phyloP scores from a whole-genome alignment of 2,888 invertebrate species.

The Cephonodes hylas region DNA sequence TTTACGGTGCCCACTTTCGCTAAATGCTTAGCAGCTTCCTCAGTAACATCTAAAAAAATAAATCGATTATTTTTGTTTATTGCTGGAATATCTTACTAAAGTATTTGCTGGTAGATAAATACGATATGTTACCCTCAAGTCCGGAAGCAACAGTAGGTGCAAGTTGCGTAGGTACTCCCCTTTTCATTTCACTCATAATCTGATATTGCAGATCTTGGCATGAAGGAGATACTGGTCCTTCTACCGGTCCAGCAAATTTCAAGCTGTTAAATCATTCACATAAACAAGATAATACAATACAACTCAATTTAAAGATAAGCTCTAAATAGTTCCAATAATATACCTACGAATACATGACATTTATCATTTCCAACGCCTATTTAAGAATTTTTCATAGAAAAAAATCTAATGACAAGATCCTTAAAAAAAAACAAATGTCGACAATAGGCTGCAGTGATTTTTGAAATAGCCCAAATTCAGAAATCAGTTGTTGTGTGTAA shows the following conservation, averaged over 20 bases:
- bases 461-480: too few relatives aligned
- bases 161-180: constrained; percentile 42
- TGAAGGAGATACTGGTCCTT: constrained; percentile 37
- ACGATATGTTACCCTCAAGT: constrained; percentile 35
- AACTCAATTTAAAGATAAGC: too few relatives aligned
- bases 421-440: too few relatives aligned
- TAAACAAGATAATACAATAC: neutral
- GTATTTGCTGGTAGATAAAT: neutral
- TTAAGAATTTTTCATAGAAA: too few relatives aligned
- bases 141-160: constrained; percentile 39
- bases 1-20: constrained; percentile 51
- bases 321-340: too few relatives aligned
- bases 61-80: too few relatives aligned
- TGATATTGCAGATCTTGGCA: constrained; percentile 35
- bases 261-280: constrained; percentile 31
- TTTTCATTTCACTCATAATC: constrained; percentile 48
- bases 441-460: too few relatives aligned
- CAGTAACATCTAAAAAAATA: constrained; percentile 44
- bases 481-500: too few relatives aligned
- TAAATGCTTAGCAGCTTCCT: constrained; percentile 51
- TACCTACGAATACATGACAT: too few relatives aligned
- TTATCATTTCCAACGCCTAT: too few relatives aligned
- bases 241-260: constrained; percentile 44
- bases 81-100: too few relatives aligned
- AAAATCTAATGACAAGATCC: too few relatives aligned